Percentiles rank a stretch among this genome's conserved stretches.
Evolutionary conservation across 1,140 invertebrate genomes (phyloP).

Genomic region (Teleogryllus occipitalis): DNA sequence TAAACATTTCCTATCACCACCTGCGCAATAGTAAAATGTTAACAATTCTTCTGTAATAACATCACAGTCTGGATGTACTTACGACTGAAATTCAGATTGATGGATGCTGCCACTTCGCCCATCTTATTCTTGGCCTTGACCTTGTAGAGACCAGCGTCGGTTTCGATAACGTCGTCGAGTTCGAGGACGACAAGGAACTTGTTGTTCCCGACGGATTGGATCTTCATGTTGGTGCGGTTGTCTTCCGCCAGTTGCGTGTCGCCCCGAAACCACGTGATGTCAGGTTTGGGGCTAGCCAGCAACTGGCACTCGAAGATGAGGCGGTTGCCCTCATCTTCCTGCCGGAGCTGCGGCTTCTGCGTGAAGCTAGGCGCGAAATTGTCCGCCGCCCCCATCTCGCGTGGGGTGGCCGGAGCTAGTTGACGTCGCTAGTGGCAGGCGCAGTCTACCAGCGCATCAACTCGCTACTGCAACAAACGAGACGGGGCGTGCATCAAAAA

Average conservation of each 20-base stretch:
- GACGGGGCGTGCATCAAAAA: not conserved
- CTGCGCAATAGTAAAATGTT: too few relatives aligned
- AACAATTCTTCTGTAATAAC: too few relatives aligned
- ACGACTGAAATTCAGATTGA: constrained; percentile 98
- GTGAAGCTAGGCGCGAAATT: constrained; percentile 95
- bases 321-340: constrained; percentile 92
- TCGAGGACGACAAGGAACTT: constrained; percentile 86
- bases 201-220: constrained; percentile 73
- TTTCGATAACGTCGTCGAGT: constrained; percentile 90
- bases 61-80: constrained; percentile 45
- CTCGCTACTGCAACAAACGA: not conserved
- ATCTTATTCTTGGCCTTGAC: constrained; percentile 96
- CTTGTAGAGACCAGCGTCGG: constrained; percentile 93
- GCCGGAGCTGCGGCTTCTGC: constrained; percentile 89
- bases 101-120: constrained; percentile 95
- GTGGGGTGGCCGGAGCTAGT: constrained; percentile 1
- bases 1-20: too few relatives aligned
- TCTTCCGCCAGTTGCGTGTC: constrained; percentile 75
- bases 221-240: constrained; percentile 73
- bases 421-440: not conserved
- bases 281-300: constrained; percentile 76
- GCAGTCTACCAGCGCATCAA: constrained; percentile 3
- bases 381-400: constrained; percentile 69
- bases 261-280: constrained; percentile 85
- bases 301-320: constrained; percentile 92